phyloP scores from a whole-genome alignment of 92 coral and sea anemone genomes.

The Palythoa grandiflora region DNA sequence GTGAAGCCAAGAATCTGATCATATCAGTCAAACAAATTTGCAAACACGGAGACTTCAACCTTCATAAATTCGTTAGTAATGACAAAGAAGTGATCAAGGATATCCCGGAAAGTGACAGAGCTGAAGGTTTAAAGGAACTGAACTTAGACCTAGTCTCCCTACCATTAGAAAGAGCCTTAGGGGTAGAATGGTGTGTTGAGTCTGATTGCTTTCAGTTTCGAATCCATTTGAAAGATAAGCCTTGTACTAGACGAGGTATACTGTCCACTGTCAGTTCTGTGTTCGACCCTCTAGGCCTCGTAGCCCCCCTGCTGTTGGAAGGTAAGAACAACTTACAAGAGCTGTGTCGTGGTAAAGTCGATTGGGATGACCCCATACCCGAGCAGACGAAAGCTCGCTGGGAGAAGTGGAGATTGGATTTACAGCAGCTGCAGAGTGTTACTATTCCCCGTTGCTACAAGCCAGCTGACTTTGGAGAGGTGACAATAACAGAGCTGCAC shows the following conservation, averaged over 20 bases:
- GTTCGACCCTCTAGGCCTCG: conserved; percentile 69
- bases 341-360: background rate
- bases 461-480: conserved; percentile 1
- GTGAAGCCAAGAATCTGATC: background rate
- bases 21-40: background rate
- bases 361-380: background rate
- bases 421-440: background rate
- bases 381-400: background rate
- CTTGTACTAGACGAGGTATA: conserved; percentile 74
- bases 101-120: background rate
- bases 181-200: conserved; percentile 73
- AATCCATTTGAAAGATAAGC: conserved; percentile 48
- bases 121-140: background rate
- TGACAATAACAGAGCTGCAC: background rate
- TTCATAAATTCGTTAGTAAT: background rate
- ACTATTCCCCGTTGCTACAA: background rate
- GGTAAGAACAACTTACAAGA: background rate
- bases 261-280: conserved; percentile 63
- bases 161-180: conserved; percentile 64
- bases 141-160: conserved; percentile 45
- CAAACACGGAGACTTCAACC: background rate
- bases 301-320: background rate
- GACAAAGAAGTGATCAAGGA: background rate
- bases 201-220: conserved; percentile 61
- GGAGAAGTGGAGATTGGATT: background rate